Evolutionary conservation across 2,113 vertebrate species (phyloP), one percentile per base, ranked within the genome.

Genomic region (Theristicus caerulescens): DNA sequence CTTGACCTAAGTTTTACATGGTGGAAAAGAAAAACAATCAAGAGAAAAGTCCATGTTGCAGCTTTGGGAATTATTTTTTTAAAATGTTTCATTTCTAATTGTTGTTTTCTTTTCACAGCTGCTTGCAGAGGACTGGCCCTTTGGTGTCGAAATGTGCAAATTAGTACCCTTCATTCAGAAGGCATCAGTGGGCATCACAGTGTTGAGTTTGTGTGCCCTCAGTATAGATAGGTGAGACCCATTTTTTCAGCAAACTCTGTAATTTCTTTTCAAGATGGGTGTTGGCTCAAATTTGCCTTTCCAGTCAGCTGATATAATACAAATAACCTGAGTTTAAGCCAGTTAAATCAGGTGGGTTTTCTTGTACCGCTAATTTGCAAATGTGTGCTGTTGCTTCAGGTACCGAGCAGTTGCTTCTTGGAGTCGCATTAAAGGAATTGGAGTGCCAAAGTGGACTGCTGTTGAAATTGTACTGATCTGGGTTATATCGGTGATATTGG

Each of bases 91-190:
- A 57, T 36, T 81, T 89, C 32, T 55, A 59, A 59, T 51, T 62
- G 10, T 57, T 90, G 44, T 97, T 96, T 97, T 95, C 44, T 96
- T 86, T 73, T 88, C 83, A 71, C 97, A 99, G 99, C 98, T 99
- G 5, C 98, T 99, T 38, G 99, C 99, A n/a, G 98, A 98, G 84
- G 98, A 99, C 95, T 99, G 99, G 99, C 99, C 99, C 2, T 99
- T 99, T 21, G 99, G 99, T 88, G 98, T 98, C 0, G 98, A 97
- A 93, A 93, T 99, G 98, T 99, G 99, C 97, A 99, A 99, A 98
- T 97, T 99, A 42, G 98, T 99, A 44, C 99, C 99, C 62, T 99
- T 99, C 97, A 98, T 99, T 92, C 99, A 99, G 96, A 99, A 99
- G 94, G 98, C 98, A 12, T 99, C 99, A 0, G 99, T 99, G 85